A percentile compares a stretch with the other conserved stretches of the same genome.
These are phyloP conservation scores for Quadroppia sp. DNA, from an alignment of 2,888 invertebrate genomes.

Conservation along the genomic window DNA sequence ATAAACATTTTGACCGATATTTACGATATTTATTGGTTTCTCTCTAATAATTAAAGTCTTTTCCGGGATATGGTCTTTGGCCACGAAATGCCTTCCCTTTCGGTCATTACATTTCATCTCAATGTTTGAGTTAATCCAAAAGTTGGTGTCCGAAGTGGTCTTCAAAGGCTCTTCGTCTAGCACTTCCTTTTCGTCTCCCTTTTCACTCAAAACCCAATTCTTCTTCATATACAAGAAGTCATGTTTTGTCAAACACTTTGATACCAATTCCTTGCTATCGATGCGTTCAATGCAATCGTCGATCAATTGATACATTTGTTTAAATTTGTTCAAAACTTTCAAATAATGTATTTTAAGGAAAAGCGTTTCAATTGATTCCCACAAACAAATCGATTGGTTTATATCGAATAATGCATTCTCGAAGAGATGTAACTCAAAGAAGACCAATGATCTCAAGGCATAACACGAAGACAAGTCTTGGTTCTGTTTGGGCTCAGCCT, in stretches of 20 bases:
- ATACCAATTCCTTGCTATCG: not conserved
- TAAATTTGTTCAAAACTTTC: not conserved
- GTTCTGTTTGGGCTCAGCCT: not conserved
- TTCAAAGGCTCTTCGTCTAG: not conserved
- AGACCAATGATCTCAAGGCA: not conserved
- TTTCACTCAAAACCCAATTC: not conserved
- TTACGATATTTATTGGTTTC: conserved; percentile 24
- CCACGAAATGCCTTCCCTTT: conserved; percentile 37
- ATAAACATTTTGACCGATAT: not conserved
- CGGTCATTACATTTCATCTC: not conserved
- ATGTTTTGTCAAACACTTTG: not conserved
- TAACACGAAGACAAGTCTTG: not conserved
- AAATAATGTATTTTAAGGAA: not conserved
- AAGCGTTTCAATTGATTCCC: not conserved
- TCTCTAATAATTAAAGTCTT: not conserved
- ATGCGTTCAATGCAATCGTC: not conserved
- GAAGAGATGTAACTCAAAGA: not conserved
- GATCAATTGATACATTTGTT: not conserved
- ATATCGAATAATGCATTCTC: not conserved
- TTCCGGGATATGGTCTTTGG: conserved; percentile 11
- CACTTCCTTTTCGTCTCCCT: not conserved
- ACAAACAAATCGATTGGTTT: not conserved
- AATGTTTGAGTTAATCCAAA: conserved; percentile 3
- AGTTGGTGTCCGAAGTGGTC: not conserved
- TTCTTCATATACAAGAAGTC: not conserved